Evolutionary conservation across 2,797 vertebrate species (phyloP), one percentile per base, ranked within the genome.

Genomic region (Coregonus ussuriensis): DNA sequence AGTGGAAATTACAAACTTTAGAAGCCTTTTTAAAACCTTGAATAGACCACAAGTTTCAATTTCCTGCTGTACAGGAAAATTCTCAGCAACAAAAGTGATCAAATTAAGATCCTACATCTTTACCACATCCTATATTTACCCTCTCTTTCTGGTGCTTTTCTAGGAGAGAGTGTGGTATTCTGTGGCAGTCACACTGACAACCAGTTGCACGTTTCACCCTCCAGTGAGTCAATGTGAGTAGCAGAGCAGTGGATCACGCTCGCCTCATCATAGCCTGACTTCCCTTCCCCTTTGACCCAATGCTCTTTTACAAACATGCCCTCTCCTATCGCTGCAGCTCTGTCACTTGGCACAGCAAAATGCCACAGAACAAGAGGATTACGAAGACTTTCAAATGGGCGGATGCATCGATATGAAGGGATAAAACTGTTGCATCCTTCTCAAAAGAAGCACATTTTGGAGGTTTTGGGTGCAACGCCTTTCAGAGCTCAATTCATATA

Each of bases 231-330:
- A 54, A 69, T n/a, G 6, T 37, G 62, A 74, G 54, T 25, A 63
- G 7, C 52, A 25, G n/a, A 53, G 15, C 56, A 4, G 11, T 14
- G 3, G 47, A 51, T 67, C n/a, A 37, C 25, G 35, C 37, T 5
- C 16, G 68, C 31, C 33, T 67, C 31, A 13, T 76, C 62, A 67
- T 15, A 37, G 51, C 31, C 72, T 15, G 37, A 31, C 53, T 29
- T 66, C 16, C 29, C 68, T 78, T 70, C 15, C 6, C 63, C 37
- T 54, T 21, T 81, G 73, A 47, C 37, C 47, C 15, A 53, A 4
- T 82, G 86, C 80, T 82, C 85, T 90, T 87, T 84, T 82, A 73
- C 4, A 74, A 83, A 73, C 63, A 14, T 0, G 41, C 87, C 81
- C 85, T 54, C 37, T 0, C n/a, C 62, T 51, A 47, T 29, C 67